Evolutionary conservation across 2,113 vertebrate genomes (phyloP).

Genomic region (Agapornis roseicollis): DNA sequence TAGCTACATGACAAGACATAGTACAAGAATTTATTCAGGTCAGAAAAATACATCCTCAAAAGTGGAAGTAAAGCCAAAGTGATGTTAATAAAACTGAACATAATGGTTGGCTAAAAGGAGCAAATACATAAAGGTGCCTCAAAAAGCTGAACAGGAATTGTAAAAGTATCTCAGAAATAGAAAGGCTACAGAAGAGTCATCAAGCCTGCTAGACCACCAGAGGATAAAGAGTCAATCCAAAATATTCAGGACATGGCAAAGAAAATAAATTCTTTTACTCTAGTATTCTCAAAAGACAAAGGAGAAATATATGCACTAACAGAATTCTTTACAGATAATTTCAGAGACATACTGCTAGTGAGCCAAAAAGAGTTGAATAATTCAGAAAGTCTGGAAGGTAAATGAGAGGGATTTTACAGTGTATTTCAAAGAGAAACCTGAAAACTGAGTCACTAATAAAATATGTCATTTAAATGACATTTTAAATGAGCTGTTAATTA

Average conservation of each 20-base stretch:
- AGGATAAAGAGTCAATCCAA: slow-evolving; percentile 28
- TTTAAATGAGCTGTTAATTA: slow-evolving; percentile 34
- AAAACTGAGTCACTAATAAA: slow-evolving; percentile 5
- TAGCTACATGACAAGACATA: not conserved
- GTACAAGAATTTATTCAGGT: slow-evolving; percentile 20
- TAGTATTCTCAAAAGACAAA: slow-evolving; percentile 57
- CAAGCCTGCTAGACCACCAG: slow-evolving; percentile 21
- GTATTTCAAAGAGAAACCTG: not conserved
- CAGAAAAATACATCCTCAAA: slow-evolving; percentile 9
- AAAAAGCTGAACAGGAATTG: not conserved
- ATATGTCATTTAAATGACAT: not conserved
- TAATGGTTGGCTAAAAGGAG: not conserved
- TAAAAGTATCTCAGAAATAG: not conserved
- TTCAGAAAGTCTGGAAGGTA: slow-evolving; percentile 25
- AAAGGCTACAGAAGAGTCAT: not conserved
- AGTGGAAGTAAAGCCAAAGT: slow-evolving; percentile 11
- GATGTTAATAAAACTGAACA: slow-evolving; percentile 29
- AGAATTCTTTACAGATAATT: slow-evolving; percentile 57
- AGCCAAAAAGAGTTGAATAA: slow-evolving; percentile 39
- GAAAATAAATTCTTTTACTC: slow-evolving; percentile 48
- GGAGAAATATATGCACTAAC: slow-evolving; percentile 38
- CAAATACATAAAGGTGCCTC: not conserved
- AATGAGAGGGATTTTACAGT: slow-evolving; percentile 2
- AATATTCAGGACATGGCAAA: slow-evolving; percentile 46
- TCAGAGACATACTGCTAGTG: not conserved